Evolutionary conservation across 2,888 invertebrate genomes (phyloP), one percentile per base, ranked within the genome.

Genomic region (Coenonympha arcania): DNA sequence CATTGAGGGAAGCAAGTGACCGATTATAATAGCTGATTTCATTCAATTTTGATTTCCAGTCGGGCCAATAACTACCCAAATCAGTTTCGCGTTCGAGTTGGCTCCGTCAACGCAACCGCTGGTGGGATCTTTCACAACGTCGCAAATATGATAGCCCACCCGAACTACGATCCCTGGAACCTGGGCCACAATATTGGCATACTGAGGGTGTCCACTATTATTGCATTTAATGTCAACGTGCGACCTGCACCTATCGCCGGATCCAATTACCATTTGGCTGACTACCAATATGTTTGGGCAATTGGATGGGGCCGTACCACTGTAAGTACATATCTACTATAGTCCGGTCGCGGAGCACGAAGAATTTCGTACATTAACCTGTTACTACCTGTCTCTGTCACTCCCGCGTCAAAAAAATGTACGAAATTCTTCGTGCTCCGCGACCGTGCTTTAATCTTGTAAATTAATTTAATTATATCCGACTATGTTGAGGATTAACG

Each of bases 241-340:
- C 22, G 30, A 36, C 30, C 18, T 22, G 30, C 31, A 13, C 15
- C 20, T 2, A 49, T 49, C 20, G 31, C 49, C 8, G 39, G 39
- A 9, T 6, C 36, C 4, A 44, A 37, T 39, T 44, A 39, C 15
- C 18, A 19, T 5, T 4, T 44, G 4, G 28, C 43, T 8, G 43
- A 44, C 11, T 39, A 39, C 9, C 37, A 43, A 31, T 2, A 1
- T 8, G 49, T 49, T 11, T 39, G 31, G 44, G 43, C 43, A 31
- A 44, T 43, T n/a, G 44, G 36, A 43, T 42, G 37, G 37, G 37
- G 37, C 8, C 37, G 37, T 6, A 22, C 22, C 1, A 22, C 37
- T 37, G 37, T 39, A 39, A 39, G 22, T 39, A 24, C 24, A 4
- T 30, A n/a, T n/a, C n/a, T n/a, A n/a, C n/a, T n/a, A n/a, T n/a